Percentiles rank a stretch among this genome's conserved stretches.
Evolutionary conservation across 2,797 vertebrate genomes (phyloP).

Genomic region (Heliangelus exortis): DNA sequence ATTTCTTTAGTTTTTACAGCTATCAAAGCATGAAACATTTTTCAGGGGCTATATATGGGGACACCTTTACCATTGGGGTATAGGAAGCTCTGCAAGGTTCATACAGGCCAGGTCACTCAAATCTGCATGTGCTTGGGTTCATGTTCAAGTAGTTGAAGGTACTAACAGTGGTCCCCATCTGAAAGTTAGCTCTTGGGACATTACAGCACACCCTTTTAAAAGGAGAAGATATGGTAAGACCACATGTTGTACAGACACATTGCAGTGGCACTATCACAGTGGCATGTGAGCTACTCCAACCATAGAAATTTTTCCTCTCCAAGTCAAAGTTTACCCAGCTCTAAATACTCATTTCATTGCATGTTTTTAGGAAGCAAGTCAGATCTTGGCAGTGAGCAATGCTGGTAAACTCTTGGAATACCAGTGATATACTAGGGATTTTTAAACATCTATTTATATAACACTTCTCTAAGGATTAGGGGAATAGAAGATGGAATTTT

Average conservation of each 20-base stretch:
- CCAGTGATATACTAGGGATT: background rate
- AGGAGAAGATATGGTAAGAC: background rate
- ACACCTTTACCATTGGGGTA: background rate
- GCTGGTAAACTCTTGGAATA: slow-evolving; percentile 18
- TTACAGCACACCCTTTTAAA: background rate
- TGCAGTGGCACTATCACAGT: accelerated
- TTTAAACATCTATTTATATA: slow-evolving; percentile 1
- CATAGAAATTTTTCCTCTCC: background rate
- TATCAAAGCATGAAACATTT: background rate
- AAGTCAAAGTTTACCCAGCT: background rate
- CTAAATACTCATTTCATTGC: background rate
- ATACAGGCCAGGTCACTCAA: background rate
- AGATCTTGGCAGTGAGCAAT: background rate
- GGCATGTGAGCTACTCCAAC: background rate
- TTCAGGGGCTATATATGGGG: background rate
- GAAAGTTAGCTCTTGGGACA: background rate
- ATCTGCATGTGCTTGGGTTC: accelerated
- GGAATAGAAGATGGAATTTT: background rate
- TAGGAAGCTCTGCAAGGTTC: background rate
- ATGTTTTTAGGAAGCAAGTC: background rate
- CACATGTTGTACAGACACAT: accelerated
- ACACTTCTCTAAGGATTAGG: slow-evolving; percentile 11
- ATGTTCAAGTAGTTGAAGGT: background rate
- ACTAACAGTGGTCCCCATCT: background rate
- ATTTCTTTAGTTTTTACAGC: background rate